Evolutionary conservation across 1,140 invertebrate species (phyloP).

Genomic region (Oedothorax gibbosus): DNA sequence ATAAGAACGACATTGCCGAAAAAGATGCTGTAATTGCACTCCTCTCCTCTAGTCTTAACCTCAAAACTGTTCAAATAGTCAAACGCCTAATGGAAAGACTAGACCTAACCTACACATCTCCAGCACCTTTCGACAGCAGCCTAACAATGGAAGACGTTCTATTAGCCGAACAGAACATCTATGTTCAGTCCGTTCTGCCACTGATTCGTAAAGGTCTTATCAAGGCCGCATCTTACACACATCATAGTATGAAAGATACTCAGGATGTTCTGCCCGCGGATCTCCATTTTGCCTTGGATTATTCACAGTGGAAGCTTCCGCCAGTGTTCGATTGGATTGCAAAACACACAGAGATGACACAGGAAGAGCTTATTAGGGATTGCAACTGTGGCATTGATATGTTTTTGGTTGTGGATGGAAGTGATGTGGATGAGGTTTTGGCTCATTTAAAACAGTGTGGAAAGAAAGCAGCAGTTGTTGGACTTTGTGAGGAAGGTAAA

Average conservation of each 20-base stretch:
- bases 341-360: slow-evolving; percentile 73
- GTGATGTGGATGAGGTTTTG: slow-evolving; percentile 72
- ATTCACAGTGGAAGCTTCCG: slow-evolving; percentile 79
- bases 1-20: slow-evolving; percentile 75
- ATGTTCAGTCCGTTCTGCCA: slow-evolving; percentile 82
- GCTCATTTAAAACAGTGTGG: slow-evolving; percentile 63
- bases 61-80: slow-evolving; percentile 95
- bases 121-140: slow-evolving; percentile 80
- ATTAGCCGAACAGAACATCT: slow-evolving; percentile 91
- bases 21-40: slow-evolving; percentile 90
- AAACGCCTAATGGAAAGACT: slow-evolving; percentile 83
- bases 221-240: slow-evolving; percentile 91
- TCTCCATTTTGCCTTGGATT: slow-evolving; percentile 79
- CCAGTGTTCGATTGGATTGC: slow-evolving; percentile 78
- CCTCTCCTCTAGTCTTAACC: slow-evolving; percentile 89
- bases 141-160: slow-evolving; percentile 73
- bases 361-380: slow-evolving; percentile 84
- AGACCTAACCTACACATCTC: slow-evolving; percentile 75
- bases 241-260: slow-evolving; percentile 98
- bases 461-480: slow-evolving; percentile 66
- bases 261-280: slow-evolving; percentile 79
- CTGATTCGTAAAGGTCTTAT: slow-evolving; percentile 79
- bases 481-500: slow-evolving; percentile 54
- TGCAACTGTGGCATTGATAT: slow-evolving; percentile 95
- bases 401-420: slow-evolving; percentile 79